Percentiles rank a stretch among this genome's conserved stretches.
Evolutionary conservation across 2,888 invertebrate species (phyloP).

Genomic region (Sialis lutaria): DNA sequence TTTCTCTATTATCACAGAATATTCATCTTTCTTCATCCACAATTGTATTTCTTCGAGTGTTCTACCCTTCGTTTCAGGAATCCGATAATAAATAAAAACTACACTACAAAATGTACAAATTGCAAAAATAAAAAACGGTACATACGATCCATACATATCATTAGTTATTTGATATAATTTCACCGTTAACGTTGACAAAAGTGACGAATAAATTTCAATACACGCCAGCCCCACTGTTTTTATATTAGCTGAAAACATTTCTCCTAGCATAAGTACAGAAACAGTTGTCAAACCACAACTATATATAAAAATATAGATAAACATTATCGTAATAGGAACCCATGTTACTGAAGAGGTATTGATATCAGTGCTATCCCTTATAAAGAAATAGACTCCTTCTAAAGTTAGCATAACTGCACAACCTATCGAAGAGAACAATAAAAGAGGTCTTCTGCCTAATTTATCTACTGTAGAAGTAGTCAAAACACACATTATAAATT

Average conservation of each 20-base stretch:
- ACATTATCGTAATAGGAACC: slow-evolving; percentile 27
- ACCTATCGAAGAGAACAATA: slow-evolving; percentile 30
- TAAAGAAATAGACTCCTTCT: slow-evolving; percentile 26
- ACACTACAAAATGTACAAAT: slow-evolving; percentile 23
- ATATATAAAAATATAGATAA: slow-evolving; percentile 29
- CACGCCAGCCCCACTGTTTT: slow-evolving; percentile 36
- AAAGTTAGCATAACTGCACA: slow-evolving; percentile 24
- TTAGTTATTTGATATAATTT: slow-evolving; percentile 27
- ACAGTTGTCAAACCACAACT: slow-evolving; percentile 33
- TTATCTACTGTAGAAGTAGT: slow-evolving; percentile 39
- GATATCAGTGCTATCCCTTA: slow-evolving; percentile 21
- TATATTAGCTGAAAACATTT: slow-evolving; percentile 34
- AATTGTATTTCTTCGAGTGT: slow-evolving; percentile 30
- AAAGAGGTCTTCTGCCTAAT: slow-evolving; percentile 32
- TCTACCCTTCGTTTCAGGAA: slow-evolving; percentile 34
- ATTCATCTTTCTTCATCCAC: too few species aligned
- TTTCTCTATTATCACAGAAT: too few species aligned
- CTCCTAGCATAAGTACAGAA: slow-evolving; percentile 31
- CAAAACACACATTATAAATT: slow-evolving; percentile 35
- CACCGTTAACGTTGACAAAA: slow-evolving; percentile 27
- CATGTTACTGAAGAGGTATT: slow-evolving; percentile 21
- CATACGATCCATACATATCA: slow-evolving; percentile 23
- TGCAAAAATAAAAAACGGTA: slow-evolving; percentile 28
- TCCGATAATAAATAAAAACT: slow-evolving; percentile 22
- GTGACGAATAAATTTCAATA: slow-evolving; percentile 31